These are phyloP conservation scores for Eudasyphora cyanicolor DNA, from an alignment of 2,888 invertebrate species.

Conservation along the genomic window DNA sequence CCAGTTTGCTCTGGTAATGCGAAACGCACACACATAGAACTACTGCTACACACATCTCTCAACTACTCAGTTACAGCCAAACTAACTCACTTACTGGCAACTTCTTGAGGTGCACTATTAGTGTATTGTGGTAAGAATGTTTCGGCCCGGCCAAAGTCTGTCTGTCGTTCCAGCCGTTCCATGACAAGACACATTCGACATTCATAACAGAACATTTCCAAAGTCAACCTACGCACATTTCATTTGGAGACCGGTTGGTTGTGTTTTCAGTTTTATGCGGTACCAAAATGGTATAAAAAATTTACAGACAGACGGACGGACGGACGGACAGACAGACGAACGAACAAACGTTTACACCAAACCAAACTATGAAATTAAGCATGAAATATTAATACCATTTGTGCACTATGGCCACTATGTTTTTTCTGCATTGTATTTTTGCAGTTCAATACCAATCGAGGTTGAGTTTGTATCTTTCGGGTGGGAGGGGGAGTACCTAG, in stretches of 20 bases:
- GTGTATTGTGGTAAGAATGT: not conserved
- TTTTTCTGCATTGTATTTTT: not conserved
- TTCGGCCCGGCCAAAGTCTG: too few relatives aligned
- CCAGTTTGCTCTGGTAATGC: not conserved
- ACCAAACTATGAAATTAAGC: not conserved
- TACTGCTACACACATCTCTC: not conserved
- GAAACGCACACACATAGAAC: not conserved
- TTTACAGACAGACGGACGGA: not conserved
- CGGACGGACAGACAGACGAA: not conserved
- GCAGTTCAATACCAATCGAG: too few relatives aligned
- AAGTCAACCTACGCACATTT: slow-evolving; percentile 21
- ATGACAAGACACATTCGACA: not conserved
- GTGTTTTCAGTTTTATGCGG: not conserved
- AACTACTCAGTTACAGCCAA: not conserved
- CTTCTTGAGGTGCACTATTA: not conserved
- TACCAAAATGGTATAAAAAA: not conserved
- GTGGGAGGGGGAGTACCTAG: not conserved
- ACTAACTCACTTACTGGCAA: not conserved
- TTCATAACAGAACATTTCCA: slow-evolving; percentile 30
- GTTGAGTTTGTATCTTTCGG: too few relatives aligned
- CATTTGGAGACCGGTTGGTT: not conserved
- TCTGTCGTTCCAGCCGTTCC: not conserved
- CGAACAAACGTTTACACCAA: not conserved
- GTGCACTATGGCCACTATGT: not conserved
- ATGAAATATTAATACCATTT: not conserved